Evolutionary conservation across 2,113 vertebrate genomes (phyloP), one percentile per base, ranked within the genome.

Genomic region (Naja naja): DNA sequence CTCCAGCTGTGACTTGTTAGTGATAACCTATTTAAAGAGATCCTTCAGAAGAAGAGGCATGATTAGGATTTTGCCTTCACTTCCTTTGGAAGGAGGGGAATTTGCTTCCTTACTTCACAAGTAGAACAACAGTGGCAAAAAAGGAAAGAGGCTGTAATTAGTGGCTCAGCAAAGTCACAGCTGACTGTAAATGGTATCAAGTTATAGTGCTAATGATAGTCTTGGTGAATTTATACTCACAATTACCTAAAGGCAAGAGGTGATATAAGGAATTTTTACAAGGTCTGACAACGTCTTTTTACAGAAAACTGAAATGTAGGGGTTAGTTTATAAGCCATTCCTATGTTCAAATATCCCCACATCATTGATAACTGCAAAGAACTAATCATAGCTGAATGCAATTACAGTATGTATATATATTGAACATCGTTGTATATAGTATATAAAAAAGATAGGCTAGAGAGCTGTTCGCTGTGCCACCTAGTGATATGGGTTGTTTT

Each of bases 1-100:
- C 96, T 98, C 98, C 98, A 98, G 98, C 98, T 98, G 98, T 96
- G 98, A 97, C 97, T 98, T 97, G 97, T 98, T 98, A 98, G 97
- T 95, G 95, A 98, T 97, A 98, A 98, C 98, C 98, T 97, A 98
- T 98, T 97, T 97, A 97, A 98, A 97, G 95, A 96, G 96, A 97
- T 97, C 96, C 98, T 97, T 95, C 96, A 97, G 96, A 97, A 94
- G 95, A 95, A 97, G 96, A 94, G 94, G 95, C 95, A 90, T 95
- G 93, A 95, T 97, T 95, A 96, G 94, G 94, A 94, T 96, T 96
- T 97, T 97, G 97, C 95, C 97, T 94, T 96, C 52, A 64, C 43
- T 90, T 47, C 45, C 45, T 90, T 90, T 90, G 8, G 39, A 43
- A 27, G 43, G 45, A 64, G 27, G 87, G 14, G 27, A 52, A 91